phyloP scores from a whole-genome alignment of 2,113 vertebrate species.

The Gymnarchus niloticus region DNA sequence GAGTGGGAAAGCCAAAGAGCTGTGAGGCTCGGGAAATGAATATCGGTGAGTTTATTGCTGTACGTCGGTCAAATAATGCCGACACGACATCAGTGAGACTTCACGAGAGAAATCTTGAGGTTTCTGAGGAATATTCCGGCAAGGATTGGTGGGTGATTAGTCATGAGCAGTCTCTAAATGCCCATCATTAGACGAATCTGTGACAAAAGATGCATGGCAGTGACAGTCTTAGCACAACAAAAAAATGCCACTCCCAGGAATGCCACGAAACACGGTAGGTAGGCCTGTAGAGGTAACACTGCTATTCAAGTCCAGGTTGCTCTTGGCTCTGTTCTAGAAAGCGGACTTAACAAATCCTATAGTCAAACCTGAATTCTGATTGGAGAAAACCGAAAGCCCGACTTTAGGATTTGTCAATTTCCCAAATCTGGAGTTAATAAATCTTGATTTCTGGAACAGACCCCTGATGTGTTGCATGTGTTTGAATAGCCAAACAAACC shows the following conservation, averaged over 20 bases:
- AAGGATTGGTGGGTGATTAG: too few species aligned
- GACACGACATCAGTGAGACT: not conserved
- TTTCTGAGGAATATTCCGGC: not conserved
- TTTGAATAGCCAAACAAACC: not conserved
- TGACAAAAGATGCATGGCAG: not conserved
- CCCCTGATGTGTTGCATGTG: not conserved
- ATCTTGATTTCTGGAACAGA: too few species aligned
- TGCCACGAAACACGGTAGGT: not conserved
- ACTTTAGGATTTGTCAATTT: too few species aligned
- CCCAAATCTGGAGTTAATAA: too few species aligned
- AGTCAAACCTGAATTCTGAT: too few species aligned
- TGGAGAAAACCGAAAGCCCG: too few species aligned
- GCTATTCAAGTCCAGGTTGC: not conserved
- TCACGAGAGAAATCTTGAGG: not conserved
- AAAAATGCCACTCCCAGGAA: not conserved
- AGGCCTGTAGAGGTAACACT: not conserved
- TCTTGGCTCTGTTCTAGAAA: too few species aligned
- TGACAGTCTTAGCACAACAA: not conserved
- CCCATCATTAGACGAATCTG: too few species aligned
- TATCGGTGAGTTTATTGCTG: constrained; percentile 65
- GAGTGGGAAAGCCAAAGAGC: constrained; percentile 61
- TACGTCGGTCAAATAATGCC: not conserved
- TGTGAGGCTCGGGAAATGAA: constrained; percentile 69
- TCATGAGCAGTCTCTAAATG: too few species aligned
- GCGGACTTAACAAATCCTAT: too few species aligned